Base-by-base conservation (phyloP, 2,797 vertebrate species). In the Mionectes olivaceus region DNA sequence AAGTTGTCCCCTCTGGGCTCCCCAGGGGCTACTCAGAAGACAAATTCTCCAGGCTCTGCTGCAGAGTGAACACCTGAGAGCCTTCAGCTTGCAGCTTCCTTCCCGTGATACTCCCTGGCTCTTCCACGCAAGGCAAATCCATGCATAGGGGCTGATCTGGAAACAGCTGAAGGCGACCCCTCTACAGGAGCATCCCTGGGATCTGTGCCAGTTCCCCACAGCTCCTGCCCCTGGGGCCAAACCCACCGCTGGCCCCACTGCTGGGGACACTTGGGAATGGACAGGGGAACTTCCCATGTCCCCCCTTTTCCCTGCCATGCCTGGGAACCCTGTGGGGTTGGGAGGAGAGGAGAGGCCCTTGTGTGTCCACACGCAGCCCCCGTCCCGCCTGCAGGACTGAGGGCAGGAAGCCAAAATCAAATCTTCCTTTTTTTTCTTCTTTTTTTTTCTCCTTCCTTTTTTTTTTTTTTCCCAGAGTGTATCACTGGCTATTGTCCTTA, bases 401-500 rank as follows among this genome's bases (percentile, higher is more conserved):
- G 96, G 96, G 97, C 95, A 97, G 83, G 93, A 96, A 97, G 95
- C 94, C 96, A 97, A 97, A 98, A 98, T 96, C 87, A 97, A 97
- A 98, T 96, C 96, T 97, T 96, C 82, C 76, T 41, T 30, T 82
- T 90, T 84, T 97, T 43, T 28, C 83, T 27, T 80, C 88, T 87
- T 41, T 28, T 84, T 97, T 64, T 24, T 21, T 3, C 83, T 79
- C 90, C 88, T 94, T 92, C 94, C 19, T 44, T 22, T 85, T 98
- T 98, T 98, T 98, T 61, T 27, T 93, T 98, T 98, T 99, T 98
- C 99, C 98, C 97, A 76, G 97, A 98, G 98, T 98, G 97, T 98
- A 98, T 98, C 98, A 97, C 97, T 98, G 97, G 97, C 98, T 98
- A 98, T 98, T 98, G 98, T 98, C 98, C 98, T 96, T 94, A 97